Conservation (phyloP, 2,797 vertebrate species). For the Rhynchonycteris naso region DNA sequence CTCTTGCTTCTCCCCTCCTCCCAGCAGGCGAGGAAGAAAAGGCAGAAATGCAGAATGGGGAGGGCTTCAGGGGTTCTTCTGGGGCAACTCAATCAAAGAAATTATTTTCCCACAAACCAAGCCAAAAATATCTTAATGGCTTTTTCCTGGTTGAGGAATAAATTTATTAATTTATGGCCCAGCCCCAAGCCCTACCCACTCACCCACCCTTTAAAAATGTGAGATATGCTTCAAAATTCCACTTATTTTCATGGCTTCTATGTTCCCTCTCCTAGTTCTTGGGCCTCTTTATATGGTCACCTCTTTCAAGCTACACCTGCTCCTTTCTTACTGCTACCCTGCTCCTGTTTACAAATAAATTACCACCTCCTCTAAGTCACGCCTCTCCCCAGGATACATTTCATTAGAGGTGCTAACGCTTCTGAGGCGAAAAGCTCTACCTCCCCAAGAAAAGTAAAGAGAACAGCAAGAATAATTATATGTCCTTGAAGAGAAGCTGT, state of each 20-base stretch:
- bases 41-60: conserved; percentile 84
- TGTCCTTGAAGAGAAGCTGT: background rate
- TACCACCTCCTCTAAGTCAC: fast-evolving
- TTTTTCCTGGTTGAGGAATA: conserved; percentile 85
- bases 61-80: conserved; percentile 88
- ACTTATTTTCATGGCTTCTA: background rate
- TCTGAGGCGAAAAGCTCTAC: fast-evolving
- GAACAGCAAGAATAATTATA: background rate
- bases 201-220: background rate
- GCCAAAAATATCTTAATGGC: conserved; percentile 84
- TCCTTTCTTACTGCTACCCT: background rate
- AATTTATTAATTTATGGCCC: conserved; percentile 86
- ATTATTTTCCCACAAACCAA: conserved; percentile 88
- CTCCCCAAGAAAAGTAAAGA: background rate
- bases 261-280: background rate
- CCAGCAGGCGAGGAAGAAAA: conserved; percentile 90
- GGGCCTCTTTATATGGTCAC: background rate
- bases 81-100: conserved; percentile 91
- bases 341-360: background rate
- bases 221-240: conserved; percentile 43
- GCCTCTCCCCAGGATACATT: background rate
- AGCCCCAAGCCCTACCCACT: conserved; percentile 34
- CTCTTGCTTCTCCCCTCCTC: conserved; percentile 80
- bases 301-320: background rate
- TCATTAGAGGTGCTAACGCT: background rate